These are phyloP conservation scores for Poecilobothrus nobilitatus DNA, from an alignment of 2,888 invertebrate genomes.

Conservation along the genomic window DNA sequence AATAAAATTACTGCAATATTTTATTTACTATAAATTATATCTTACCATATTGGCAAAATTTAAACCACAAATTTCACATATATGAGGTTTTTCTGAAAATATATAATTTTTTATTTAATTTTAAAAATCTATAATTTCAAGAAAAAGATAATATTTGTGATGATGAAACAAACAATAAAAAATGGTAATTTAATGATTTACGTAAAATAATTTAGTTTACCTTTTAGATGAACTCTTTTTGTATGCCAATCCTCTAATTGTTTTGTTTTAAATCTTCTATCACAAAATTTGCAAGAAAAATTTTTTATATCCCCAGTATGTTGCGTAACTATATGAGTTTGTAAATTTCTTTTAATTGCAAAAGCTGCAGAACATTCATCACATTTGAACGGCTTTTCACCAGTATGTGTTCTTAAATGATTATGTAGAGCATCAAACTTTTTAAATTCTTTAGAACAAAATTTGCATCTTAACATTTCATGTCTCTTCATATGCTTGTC, in stretches of 20 bases:
- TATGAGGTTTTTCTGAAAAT: slow-evolving; percentile 7
- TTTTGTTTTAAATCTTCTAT: slow-evolving; percentile 45
- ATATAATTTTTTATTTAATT: background rate
- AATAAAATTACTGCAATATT: background rate
- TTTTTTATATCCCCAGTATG: slow-evolving; percentile 47
- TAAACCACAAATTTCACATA: slow-evolving; percentile 13
- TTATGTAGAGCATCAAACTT: slow-evolving; percentile 52
- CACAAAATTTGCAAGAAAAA: slow-evolving; percentile 41
- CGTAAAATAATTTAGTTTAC: background rate
- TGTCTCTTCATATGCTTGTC: background rate
- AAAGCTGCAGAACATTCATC: slow-evolving; percentile 50
- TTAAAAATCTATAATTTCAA: too few species aligned
- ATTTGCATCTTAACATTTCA: slow-evolving; percentile 46
- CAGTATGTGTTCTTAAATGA: slow-evolving; percentile 51
- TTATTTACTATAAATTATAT: background rate
- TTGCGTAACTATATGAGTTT: slow-evolving; percentile 50
- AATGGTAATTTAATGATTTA: too few species aligned
- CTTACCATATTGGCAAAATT: slow-evolving; percentile 12
- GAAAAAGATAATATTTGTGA: too few species aligned
- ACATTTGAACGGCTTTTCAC: slow-evolving; percentile 50
- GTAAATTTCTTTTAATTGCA: slow-evolving; percentile 52
- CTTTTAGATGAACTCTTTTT: background rate
- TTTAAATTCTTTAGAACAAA: slow-evolving; percentile 51
- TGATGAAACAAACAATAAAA: too few species aligned
- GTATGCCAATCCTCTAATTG: background rate